phyloP scores from a whole-genome alignment of 2,888 invertebrate genomes.

The Tetropium fuscum region DNA sequence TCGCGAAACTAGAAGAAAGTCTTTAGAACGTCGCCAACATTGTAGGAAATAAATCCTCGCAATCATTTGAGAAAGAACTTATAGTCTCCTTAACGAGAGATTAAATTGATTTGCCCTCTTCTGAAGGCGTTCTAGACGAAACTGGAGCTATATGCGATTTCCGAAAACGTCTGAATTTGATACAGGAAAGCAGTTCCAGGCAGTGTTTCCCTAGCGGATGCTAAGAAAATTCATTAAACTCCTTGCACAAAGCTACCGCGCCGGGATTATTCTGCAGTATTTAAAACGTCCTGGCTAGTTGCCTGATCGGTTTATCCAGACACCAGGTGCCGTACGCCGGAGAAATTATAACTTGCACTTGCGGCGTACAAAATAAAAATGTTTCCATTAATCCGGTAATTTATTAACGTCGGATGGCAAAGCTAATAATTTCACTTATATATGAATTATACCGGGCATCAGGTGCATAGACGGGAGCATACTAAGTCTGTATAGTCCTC shows the following conservation, averaged over 20 bases:
- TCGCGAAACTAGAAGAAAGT: too few species aligned
- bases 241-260: background rate
- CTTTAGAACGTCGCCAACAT: too few species aligned
- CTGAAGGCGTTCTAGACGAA: too few species aligned
- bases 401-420: conserved; percentile 37
- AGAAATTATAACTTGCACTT: conserved; percentile 6
- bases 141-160: too few species aligned
- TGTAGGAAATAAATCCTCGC: too few species aligned
- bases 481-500: conserved; percentile 46
- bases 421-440: conserved; percentile 45
- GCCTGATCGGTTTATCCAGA: conserved; percentile 6
- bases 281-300: conserved; percentile 10
- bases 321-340: conserved; percentile 18
- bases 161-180: too few species aligned
- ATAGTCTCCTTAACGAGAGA: too few species aligned
- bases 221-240: too few species aligned
- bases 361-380: conserved; percentile 23
- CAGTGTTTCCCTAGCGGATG: too few species aligned
- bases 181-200: too few species aligned
- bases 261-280: background rate
- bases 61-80: too few species aligned
- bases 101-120: too few species aligned
- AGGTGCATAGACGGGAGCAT: conserved; percentile 37
- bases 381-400: conserved; percentile 34
- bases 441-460: conserved; percentile 44